phyloP scores from a whole-genome alignment of 1,140 invertebrate genomes.

The Cephus cinctus region DNA sequence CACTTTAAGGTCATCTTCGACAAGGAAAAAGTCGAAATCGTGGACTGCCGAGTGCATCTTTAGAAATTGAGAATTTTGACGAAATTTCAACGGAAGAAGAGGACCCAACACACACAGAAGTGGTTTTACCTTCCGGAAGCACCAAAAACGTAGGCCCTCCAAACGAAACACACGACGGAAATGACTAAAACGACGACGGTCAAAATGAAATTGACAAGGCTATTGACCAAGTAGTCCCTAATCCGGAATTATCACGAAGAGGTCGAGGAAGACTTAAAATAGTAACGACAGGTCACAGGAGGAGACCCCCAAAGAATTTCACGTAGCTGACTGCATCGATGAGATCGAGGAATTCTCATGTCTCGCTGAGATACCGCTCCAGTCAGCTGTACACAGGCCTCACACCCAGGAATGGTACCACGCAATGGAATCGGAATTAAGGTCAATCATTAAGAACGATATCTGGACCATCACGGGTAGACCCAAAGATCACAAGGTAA shows the following conservation, averaged over 20 bases:
- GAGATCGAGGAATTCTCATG: no score
- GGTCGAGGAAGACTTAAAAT: neutral
- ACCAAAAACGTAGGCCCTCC: neutral
- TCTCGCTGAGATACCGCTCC: no score
- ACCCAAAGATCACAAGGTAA: constrained; percentile 18
- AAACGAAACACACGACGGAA: no score
- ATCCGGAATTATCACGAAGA: no score
- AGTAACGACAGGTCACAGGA: no score
- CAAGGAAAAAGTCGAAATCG: constrained; percentile 28
- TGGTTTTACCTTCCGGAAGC: neutral
- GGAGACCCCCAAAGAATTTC: no score
- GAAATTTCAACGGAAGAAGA: neutral
- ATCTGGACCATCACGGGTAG: constrained; percentile 38
- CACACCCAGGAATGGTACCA: neutral
- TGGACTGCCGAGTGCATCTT: constrained; percentile 6
- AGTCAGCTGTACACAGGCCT: no score
- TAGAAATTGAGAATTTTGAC: neutral
- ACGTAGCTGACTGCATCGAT: no score
- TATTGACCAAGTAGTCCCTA: no score
- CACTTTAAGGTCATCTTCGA: no score
- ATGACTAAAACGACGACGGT: neutral
- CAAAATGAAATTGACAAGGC: neutral
- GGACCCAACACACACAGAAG: neutral
- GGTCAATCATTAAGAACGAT: constrained; percentile 36
- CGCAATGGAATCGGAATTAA: constrained; percentile 31